Conservation (phyloP, 2,797 vertebrate genomes). For the Geotrypetes seraphini region DNA sequence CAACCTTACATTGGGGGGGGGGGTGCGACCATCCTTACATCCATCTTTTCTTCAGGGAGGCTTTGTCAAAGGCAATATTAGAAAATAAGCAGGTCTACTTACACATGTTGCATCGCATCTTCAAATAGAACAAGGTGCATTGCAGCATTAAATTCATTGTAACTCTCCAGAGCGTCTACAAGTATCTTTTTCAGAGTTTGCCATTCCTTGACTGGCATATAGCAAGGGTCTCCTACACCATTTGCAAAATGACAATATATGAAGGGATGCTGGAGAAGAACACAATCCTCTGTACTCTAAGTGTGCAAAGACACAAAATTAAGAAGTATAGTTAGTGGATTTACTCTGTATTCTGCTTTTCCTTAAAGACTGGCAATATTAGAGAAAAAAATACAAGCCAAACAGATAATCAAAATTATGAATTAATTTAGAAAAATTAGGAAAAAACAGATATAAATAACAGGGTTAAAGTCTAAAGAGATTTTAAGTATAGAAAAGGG, state of each 20-base stretch:
- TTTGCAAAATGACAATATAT: conserved; percentile 64
- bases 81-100: too few relatives aligned
- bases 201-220: conserved; percentile 58
- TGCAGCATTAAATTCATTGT: conserved; percentile 61
- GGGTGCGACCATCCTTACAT: too few relatives aligned
- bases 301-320: neutral
- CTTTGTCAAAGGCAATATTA: too few relatives aligned
- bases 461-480: too few relatives aligned
- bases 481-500: too few relatives aligned
- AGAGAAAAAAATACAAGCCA: too few relatives aligned
- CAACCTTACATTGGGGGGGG: too few relatives aligned
- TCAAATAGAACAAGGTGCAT: conserved; percentile 70
- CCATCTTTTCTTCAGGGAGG: too few relatives aligned
- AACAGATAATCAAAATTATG: too few relatives aligned
- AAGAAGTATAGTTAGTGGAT: neutral
- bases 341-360: neutral
- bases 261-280: conserved; percentile 50
- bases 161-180: conserved; percentile 54
- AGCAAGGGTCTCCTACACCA: conserved; percentile 33
- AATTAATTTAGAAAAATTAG: too few relatives aligned
- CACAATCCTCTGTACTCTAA: conserved; percentile 52
- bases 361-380: too few relatives aligned
- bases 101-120: conserved; percentile 67
- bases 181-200: conserved; percentile 48
- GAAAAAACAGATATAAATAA: too few relatives aligned